Evolutionary conservation across 2,113 vertebrate species (phyloP).

Genomic region (Etia nguti): DNA sequence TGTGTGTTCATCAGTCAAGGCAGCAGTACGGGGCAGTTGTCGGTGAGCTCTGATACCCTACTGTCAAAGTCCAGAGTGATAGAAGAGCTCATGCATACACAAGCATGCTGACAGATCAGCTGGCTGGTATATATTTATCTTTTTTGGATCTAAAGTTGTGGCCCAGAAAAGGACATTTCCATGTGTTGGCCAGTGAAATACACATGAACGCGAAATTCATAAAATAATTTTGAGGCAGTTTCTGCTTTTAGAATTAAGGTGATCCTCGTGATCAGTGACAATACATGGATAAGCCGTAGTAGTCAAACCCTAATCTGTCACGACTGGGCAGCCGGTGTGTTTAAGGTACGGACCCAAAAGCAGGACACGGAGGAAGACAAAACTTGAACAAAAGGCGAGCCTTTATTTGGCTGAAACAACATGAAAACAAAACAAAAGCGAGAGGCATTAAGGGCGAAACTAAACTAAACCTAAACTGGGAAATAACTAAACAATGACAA

Average conservation of each 20-base stretch:
- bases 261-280: neutral
- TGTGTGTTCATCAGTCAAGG: constrained; percentile 55
- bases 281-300: neutral
- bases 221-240: neutral
- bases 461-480: too few relatives aligned
- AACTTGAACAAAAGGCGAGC: too few relatives aligned
- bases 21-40: constrained; percentile 48
- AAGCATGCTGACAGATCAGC: constrained; percentile 19
- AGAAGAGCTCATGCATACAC: constrained; percentile 27
- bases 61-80: constrained; percentile 60
- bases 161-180: neutral
- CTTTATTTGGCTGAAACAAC: too few relatives aligned
- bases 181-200: neutral
- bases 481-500: too few relatives aligned
- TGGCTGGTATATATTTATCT: neutral
- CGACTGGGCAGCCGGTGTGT: too few relatives aligned
- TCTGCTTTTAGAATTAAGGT: neutral
- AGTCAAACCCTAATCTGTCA: neutral
- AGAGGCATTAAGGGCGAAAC: too few relatives aligned
- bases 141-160: neutral
- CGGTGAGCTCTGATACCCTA: constrained; percentile 55
- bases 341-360: too few relatives aligned
- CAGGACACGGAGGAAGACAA: too few relatives aligned
- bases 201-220: neutral
- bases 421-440: too few relatives aligned